Evolutionary conservation across 2,113 vertebrate genomes (phyloP).

Genomic region (Aptenodytes patagonicus): DNA sequence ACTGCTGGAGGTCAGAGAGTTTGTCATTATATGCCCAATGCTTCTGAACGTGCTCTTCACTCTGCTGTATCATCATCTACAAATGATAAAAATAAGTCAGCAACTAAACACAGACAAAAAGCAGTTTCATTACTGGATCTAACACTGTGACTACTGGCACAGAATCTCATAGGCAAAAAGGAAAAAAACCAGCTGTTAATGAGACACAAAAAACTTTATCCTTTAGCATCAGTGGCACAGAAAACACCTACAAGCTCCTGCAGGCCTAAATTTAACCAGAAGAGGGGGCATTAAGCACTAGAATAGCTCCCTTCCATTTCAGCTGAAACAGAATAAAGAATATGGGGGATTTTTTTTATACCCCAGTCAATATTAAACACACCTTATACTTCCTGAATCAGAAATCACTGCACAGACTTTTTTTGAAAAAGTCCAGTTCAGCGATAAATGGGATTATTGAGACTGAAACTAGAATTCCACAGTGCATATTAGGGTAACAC

Average conservation of each 20-base stretch:
- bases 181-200: neutral
- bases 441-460: neutral
- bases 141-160: neutral
- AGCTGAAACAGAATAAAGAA: neutral
- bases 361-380: neutral
- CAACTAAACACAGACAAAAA: neutral
- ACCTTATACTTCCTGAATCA: neutral
- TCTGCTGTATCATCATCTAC: constrained; percentile 61
- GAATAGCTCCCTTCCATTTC: neutral
- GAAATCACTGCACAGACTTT: neutral
- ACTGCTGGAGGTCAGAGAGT: constrained; percentile 80
- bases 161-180: neutral
- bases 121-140: neutral
- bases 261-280: constrained; percentile 28
- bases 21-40: constrained; percentile 80
- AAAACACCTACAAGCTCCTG: neutral
- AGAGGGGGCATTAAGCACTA: neutral
- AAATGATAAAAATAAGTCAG: neutral
- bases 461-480: neutral
- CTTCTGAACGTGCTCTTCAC: constrained; percentile 68
- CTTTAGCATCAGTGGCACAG: neutral
- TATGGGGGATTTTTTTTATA: neutral
- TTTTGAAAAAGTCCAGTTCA: neutral
- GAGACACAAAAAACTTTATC: neutral
- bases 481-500: neutral